Evolutionary conservation across 1,140 invertebrate genomes (phyloP), one percentile per base, ranked within the genome.

Genomic region (Ceratina calcarata): DNA sequence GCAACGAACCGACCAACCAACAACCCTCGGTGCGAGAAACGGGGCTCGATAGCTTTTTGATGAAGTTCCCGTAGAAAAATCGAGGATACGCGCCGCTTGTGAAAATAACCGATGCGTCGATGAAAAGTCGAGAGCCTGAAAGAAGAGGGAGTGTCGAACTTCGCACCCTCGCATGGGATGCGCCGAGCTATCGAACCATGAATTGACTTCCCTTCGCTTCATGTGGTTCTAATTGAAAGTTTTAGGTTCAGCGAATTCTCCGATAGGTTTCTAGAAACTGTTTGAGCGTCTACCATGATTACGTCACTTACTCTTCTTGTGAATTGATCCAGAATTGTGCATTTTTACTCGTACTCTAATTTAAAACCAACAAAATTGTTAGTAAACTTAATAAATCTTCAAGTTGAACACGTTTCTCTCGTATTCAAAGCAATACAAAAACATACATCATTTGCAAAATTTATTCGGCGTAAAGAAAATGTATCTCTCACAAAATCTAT

Each of bases 31-130:
- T 58, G 49, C 77, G 76, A 71, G 37, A 18, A 13, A 20, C 13
- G 49, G 27, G 53, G 45, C 65, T 60, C 68, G 76, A 88, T 86
- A 27, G 86, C 78, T 89, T 83, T 81, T 82, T 83, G 72, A 88
- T 86, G 82, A 81, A 82, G 32, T 37, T 37, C 32, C 32, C 6
- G 32, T 37, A 37, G 32, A 72, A 58, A 72, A 72, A 73, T 71
- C 51, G 61, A 65, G 20, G 32, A 37, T 69, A 22, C 32, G 37
- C 45, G 64, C 37, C 69, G 60, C 13, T 49, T 62, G 57, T 49
- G 20, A 71, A 78, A 64, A 78, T 78, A 70, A 70, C 57, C 66
- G 67, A n/a, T 61, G 66, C 57, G 24, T 32, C 24, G 55, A 67
- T 68, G 62, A 79, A 73, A 73, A 72, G 61, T 66, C 77, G 68